A percentile compares a stretch with the other conserved stretches of the same genome.
Conservation (phyloP, 2,113 vertebrate genomes). For the Pterocles burchelli region DNA sequence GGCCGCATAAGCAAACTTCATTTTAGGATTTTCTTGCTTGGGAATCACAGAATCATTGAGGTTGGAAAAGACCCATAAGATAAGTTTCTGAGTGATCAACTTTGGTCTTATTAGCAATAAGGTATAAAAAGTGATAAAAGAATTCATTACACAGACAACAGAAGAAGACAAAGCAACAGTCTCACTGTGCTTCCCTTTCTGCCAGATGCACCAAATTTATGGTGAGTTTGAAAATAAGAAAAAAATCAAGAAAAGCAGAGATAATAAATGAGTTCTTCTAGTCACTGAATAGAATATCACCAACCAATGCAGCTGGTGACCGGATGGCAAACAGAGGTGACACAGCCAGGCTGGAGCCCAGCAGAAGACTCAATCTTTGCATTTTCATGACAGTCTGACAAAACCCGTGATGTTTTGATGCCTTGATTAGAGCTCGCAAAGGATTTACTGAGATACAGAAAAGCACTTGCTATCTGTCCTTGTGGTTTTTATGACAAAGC, state of each 20-base stretch:
- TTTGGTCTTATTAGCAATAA: not conserved
- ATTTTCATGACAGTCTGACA: not conserved
- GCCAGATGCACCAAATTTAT: not conserved
- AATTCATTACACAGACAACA: not conserved
- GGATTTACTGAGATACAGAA: not conserved
- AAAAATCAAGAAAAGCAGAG: not conserved
- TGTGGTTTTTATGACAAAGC: not conserved
- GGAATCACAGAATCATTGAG: not conserved
- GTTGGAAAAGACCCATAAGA: not conserved
- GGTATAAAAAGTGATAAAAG: not conserved
- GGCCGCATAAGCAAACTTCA: not conserved
- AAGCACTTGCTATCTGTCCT: not conserved
- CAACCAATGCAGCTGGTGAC: not conserved
- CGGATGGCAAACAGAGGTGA: not conserved
- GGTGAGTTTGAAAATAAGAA: not conserved
- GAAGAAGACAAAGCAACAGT: not conserved
- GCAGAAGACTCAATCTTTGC: not conserved
- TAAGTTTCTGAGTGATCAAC: not conserved
- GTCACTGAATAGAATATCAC: not conserved
- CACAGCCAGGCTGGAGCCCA: not conserved
- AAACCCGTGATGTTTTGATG: not conserved
- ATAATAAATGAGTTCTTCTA: not conserved
- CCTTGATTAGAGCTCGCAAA: not conserved
- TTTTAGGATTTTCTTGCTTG: not conserved
- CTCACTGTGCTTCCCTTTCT: not conserved